Percentiles rank a stretch among this genome's conserved stretches.
phyloP scores from a whole-genome alignment of 2,113 vertebrate genomes.

The Pungitius pungitius region DNA sequence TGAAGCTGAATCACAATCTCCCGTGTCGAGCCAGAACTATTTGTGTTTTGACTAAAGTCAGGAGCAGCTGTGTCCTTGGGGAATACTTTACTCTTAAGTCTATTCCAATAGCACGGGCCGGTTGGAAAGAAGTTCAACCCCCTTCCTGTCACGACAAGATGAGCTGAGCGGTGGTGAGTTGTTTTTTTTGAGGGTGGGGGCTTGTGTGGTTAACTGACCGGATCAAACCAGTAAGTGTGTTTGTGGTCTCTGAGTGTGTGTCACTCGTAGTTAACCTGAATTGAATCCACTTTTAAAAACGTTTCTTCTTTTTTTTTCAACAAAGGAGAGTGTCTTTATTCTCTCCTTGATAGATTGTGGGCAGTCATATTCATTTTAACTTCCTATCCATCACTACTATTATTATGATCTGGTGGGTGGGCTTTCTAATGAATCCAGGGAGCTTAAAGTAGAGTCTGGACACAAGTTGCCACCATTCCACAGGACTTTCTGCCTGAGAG shows the following conservation, averaged over 20 bases:
- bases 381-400: not conserved
- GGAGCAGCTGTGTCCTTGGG: constrained; percentile 56
- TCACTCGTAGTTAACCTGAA: constrained; percentile 1
- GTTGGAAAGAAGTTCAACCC: constrained; percentile 42
- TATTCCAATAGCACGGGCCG: constrained; percentile 53
- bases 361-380: not conserved
- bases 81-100: constrained; percentile 56
- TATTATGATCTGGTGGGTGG: not conserved
- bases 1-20: constrained; percentile 25
- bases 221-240: constrained; percentile 24
- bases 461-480: not conserved
- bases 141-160: constrained; percentile 49
- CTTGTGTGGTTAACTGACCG: constrained; percentile 30
- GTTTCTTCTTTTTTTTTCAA: not conserved
- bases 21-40: constrained; percentile 26
- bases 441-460: not conserved
- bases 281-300: not conserved
- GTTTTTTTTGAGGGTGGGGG: constrained; percentile 20
- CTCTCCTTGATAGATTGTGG: not conserved
- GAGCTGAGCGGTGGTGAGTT: constrained; percentile 31
- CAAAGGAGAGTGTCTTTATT: not conserved
- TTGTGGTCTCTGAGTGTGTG: not conserved
- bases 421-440: not conserved
- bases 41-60: constrained; percentile 47
- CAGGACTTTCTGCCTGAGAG: not conserved